Conservation (phyloP, 2,888 invertebrate genomes). For the Acleris holmiana region DNA sequence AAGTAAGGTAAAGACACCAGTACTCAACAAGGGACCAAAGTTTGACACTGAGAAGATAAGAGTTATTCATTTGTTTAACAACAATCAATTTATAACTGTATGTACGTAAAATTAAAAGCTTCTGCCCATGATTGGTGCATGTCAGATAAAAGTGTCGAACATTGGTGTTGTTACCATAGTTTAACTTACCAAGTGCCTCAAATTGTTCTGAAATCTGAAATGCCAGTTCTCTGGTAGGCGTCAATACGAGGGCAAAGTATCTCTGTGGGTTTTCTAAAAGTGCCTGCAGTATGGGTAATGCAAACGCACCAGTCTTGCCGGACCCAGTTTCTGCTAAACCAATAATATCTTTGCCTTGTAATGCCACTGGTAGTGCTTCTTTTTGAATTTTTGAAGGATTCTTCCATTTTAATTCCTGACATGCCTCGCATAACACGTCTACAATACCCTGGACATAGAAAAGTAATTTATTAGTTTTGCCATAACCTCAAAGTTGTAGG, state of each 20-base stretch:
- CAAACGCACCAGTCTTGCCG: constrained; percentile 99
- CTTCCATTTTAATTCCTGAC: constrained; percentile 96
- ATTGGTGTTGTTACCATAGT: no score
- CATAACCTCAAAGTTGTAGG: constrained; percentile 51
- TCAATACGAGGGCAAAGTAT: constrained; percentile 96
- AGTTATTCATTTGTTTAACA: no score
- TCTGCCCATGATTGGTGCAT: no score
- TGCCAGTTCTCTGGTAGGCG: constrained; percentile 98
- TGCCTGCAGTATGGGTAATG: constrained; percentile 96
- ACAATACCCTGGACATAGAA: constrained; percentile 89
- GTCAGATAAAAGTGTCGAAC: no score
- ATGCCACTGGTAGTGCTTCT: constrained; percentile 95
- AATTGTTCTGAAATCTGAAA: constrained; percentile 99
- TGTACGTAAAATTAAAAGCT: no score
- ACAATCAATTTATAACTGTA: no score
- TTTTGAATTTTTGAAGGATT: constrained; percentile 97
- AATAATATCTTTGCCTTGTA: constrained; percentile 90
- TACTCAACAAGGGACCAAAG: no score
- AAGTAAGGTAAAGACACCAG: no score
- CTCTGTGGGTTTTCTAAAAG: constrained; percentile 96
- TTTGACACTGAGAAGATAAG: no score
- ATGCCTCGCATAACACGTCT: constrained; percentile 95
- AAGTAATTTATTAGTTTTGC: constrained; percentile 39
- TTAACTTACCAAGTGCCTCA: constrained; percentile 93
- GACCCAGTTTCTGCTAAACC: constrained; percentile 93